These are phyloP conservation scores for Pimpla rufipes DNA, from an alignment of 2,888 invertebrate genomes.

Conservation along the genomic window DNA sequence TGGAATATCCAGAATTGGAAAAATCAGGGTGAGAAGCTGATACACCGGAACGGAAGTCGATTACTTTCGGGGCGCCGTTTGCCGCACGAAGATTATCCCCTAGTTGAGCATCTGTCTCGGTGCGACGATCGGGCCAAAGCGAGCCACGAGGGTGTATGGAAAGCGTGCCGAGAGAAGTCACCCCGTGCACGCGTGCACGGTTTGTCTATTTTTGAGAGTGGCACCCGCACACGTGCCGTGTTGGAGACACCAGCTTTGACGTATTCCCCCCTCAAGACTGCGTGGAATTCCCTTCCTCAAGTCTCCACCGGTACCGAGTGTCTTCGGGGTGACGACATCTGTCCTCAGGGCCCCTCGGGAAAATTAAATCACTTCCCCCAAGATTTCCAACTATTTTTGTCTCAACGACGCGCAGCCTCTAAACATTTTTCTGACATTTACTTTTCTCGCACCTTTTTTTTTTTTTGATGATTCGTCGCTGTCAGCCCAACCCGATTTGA, in stretches of 20 bases:
- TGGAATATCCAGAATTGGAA: not conserved
- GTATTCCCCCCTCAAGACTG: constrained; percentile 26
- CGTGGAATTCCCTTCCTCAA: not conserved
- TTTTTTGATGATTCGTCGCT: too few relatives aligned
- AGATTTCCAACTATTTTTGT: constrained; percentile 42
- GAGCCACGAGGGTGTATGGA: constrained; percentile 28
- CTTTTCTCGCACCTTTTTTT: not conserved
- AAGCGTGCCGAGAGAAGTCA: constrained; percentile 36
- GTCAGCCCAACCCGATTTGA: too few relatives aligned
- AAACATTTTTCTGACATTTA: not conserved
- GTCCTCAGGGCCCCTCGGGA: constrained; percentile 22
- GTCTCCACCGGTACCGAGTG: not conserved
- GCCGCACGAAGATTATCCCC: constrained; percentile 25
- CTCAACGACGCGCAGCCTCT: not conserved
- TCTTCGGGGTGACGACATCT: constrained; percentile 53
- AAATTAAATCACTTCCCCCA: constrained; percentile 17
- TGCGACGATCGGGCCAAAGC: constrained; percentile 48
- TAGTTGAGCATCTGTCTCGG: constrained; percentile 47
- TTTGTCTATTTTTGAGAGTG: constrained; percentile 62
- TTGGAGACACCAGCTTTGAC: constrained; percentile 37
- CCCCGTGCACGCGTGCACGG: constrained; percentile 28
- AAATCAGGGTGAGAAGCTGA: constrained; percentile 1
- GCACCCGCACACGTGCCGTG: constrained; percentile 54
- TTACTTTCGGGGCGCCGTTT: constrained; percentile 9
- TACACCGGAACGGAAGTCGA: constrained; percentile 26